A percentile compares a stretch with the other conserved stretches of the same genome.
phyloP scores from a whole-genome alignment of 2,888 invertebrate species.

The Choristoneura rosaceana region DNA sequence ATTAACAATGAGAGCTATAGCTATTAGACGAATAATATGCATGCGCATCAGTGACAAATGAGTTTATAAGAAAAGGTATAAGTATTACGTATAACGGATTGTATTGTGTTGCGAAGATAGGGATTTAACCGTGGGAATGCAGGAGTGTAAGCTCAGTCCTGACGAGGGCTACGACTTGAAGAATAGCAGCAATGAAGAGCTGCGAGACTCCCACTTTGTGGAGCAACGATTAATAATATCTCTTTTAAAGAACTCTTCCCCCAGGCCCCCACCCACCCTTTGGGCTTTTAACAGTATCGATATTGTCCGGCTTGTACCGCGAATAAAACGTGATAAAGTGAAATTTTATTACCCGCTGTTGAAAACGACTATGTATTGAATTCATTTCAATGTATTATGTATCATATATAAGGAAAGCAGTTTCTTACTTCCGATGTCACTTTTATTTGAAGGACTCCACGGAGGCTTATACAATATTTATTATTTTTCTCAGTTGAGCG shows the following conservation, averaged over 20 bases:
- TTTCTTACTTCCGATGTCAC: background rate
- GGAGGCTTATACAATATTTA: background rate
- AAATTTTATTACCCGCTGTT: conserved; percentile 39
- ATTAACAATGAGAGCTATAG: conserved; percentile 30
- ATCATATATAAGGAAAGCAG: background rate
- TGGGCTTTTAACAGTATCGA: conserved; percentile 46
- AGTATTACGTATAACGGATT: conserved; percentile 9
- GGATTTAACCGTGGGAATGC: conserved; percentile 43
- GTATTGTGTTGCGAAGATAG: conserved; percentile 33
- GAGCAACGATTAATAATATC: conserved; percentile 48
- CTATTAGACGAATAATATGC: conserved; percentile 11
- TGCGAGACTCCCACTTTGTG: conserved; percentile 43
- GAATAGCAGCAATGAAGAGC: conserved; percentile 43
- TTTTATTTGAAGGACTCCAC: background rate
- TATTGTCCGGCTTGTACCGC: conserved; percentile 43
- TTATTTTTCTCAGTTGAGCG: conserved; percentile 6
- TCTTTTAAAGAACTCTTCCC: conserved; percentile 37
- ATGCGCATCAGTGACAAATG: conserved; percentile 13
- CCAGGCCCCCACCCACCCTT: conserved; percentile 39
- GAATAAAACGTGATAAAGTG: conserved; percentile 45
- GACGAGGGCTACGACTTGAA: conserved; percentile 29
- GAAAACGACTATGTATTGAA: background rate
- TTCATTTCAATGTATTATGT: too few relatives aligned
- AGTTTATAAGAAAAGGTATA: conserved; percentile 3
- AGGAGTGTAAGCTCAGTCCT: conserved; percentile 30